Evolutionary conservation across 2,113 vertebrate species (phyloP), one percentile per base, ranked within the genome.

Genomic region (Lontra canadensis): DNA sequence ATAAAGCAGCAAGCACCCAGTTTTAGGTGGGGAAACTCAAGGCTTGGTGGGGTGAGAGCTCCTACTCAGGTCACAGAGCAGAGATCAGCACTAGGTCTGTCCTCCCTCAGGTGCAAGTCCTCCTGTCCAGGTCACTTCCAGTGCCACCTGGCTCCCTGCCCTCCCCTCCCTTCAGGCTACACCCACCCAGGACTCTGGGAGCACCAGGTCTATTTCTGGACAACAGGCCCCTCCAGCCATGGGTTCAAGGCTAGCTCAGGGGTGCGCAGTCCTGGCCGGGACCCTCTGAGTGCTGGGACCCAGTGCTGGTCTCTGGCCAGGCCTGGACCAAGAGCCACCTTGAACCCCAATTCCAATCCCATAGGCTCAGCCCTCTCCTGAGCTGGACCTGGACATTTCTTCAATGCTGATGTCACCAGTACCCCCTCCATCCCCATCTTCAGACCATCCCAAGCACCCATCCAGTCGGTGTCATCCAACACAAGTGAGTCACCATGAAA

Each of bases 1-100:
- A n/a, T 14, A 59, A 65, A 67, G n/a, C 3, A 14, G 59, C 25
- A 0, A 29, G 67, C 0, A 4, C 49, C n/a, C 17, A 14, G 7
- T 9, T 42, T 31, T 31, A 42, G 26, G 18, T 0, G 0, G 25
- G 29, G 47, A 13, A 18, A 88, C 31, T 1, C 6, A 29, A 80
- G 26, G 59, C 47, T 23, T 20, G 47, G 57, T 29, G 47, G 29
- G 26, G 31, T 17, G 55, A 36, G 61, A 25, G 23, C 44, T 55
- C 73, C 36, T 26, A 8, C 47, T 18, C 20, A 79, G 6, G 36
- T 26, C 26, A n/a, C 29, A 55, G 36, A 31, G 49, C 4, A 21
- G 55, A 25, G 7, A n/a, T 4, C 15, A 73, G 89, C 18, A 39
- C 89, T 25, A 44, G 0, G 0, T 4, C 78, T 57, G 1, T 0